Percentiles rank a stretch among this genome's conserved stretches.
phyloP scores from a whole-genome alignment of 1,140 invertebrate species.

The Penaeus japonicus region DNA sequence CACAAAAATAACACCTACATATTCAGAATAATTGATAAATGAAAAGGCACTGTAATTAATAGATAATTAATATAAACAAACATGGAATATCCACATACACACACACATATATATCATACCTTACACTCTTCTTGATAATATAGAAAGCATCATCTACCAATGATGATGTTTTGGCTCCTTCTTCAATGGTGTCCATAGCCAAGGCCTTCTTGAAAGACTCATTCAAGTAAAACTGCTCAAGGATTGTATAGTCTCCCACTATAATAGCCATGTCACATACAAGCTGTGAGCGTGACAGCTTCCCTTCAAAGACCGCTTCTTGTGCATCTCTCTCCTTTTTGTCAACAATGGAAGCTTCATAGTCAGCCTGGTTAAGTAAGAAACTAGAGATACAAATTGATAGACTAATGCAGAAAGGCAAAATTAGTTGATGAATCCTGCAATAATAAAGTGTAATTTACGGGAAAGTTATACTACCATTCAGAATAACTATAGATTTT shows the following conservation, averaged over 20 bases:
- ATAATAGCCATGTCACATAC: slow-evolving; percentile 68
- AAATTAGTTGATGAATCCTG: neutral
- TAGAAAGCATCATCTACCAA: slow-evolving; percentile 99
- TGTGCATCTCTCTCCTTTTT: slow-evolving; percentile 69
- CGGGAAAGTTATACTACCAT: too few relatives aligned
- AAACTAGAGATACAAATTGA: neutral
- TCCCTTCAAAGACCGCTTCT: slow-evolving; percentile 72
- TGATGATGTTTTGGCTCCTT: slow-evolving; percentile 81
- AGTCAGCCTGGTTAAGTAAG: slow-evolving; percentile 70
- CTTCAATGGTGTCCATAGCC: slow-evolving; percentile 77
- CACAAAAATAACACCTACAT: too few relatives aligned
- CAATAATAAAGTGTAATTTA: too few relatives aligned
- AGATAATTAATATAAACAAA: too few relatives aligned
- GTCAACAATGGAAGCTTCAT: slow-evolving; percentile 72
- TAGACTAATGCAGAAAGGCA: neutral
- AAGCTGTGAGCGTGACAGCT: slow-evolving; percentile 80
- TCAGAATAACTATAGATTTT: too few relatives aligned
- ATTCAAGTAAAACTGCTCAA: slow-evolving; percentile 96
- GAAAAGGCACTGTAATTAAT: too few relatives aligned
- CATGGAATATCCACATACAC: neutral
- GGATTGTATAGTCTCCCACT: slow-evolving; percentile 93
- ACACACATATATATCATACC: slow-evolving; percentile 68
- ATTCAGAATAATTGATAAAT: too few relatives aligned
- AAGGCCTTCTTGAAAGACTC: slow-evolving; percentile 96
- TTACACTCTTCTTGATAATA: slow-evolving; percentile 94